Evolutionary conservation across 1,140 invertebrate species (phyloP).

Genomic region (Drosophila truncata): DNA sequence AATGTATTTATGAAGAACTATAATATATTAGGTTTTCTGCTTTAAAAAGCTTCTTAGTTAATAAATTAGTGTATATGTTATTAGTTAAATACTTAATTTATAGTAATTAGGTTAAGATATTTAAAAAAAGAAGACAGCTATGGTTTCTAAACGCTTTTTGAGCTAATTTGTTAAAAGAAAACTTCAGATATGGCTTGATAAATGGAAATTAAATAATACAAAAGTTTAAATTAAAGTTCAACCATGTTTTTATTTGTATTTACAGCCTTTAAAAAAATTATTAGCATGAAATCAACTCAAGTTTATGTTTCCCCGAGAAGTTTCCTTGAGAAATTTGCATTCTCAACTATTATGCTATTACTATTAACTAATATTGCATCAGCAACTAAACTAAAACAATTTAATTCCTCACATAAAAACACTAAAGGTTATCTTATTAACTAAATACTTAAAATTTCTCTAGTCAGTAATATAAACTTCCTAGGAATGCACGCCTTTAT

Average conservation of each 20-base stretch:
- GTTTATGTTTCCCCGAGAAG: neutral
- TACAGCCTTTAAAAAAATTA: neutral
- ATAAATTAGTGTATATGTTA: too few relatives aligned
- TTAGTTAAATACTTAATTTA: neutral
- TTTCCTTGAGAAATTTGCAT: neutral
- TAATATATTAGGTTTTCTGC: neutral
- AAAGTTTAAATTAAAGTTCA: neutral
- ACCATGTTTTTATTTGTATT: neutral
- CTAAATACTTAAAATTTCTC: neutral
- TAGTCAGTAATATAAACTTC: neutral
- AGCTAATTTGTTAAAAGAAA: neutral
- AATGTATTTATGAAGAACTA: too few relatives aligned
- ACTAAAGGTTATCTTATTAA: neutral
- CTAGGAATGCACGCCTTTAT: neutral
- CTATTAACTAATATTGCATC: neutral
- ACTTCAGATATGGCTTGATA: fast-evolving
- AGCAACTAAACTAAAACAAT: neutral
- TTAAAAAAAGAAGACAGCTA: neutral
- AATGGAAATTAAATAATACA: neutral
- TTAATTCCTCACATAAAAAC: neutral
- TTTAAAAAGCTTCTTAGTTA: neutral
- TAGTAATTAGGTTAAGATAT: neutral
- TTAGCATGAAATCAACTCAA: neutral
- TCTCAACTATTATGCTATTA: too few relatives aligned
- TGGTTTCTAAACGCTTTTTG: too few relatives aligned